Evolutionary conservation across 2,888 invertebrate genomes (phyloP).

Genomic region (Anoplius nigerrimus): DNA sequence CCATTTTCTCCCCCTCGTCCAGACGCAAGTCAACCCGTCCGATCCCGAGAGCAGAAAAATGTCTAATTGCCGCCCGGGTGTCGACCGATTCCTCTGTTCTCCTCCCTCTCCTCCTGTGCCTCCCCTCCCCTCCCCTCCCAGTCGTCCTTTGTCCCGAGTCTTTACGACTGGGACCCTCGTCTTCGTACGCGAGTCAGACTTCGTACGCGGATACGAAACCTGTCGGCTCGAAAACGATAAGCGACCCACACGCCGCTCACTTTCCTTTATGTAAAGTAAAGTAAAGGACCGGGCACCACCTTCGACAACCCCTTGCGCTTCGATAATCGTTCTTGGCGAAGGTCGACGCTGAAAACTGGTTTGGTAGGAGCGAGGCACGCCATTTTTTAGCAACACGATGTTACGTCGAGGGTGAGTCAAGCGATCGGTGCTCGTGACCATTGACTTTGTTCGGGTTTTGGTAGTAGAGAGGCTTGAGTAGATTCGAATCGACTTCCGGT

Average conservation of each 20-base stretch:
- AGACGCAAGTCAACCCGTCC: no score
- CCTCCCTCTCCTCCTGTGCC: not conserved
- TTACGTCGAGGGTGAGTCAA: no score
- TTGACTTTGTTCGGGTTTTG: no score
- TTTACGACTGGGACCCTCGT: not conserved
- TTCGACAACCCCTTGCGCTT: no score
- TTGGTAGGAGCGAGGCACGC: not conserved
- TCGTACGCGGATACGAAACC: conserved; percentile 14
- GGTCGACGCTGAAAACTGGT: conserved; percentile 5
- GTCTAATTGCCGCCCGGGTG: conserved; percentile 54
- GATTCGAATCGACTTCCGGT: no score
- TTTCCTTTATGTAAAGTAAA: not conserved
- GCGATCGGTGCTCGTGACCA: no score
- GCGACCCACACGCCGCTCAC: not conserved
- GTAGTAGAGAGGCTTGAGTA: no score
- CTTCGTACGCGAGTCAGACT: conserved; percentile 2
- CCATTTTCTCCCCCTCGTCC: conserved; percentile 2
- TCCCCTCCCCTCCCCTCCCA: not conserved
- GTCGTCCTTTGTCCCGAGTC: not conserved
- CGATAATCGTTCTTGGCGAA: not conserved
- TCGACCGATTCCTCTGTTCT: no score
- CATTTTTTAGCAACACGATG: conserved; percentile 28
- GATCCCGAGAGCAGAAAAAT: conserved; percentile 44
- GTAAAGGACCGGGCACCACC: no score
- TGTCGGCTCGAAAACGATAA: conserved; percentile 11